Base-by-base conservation (phyloP, 2,888 invertebrate genomes). In the Sinodicranocentrus sp. region DNA sequence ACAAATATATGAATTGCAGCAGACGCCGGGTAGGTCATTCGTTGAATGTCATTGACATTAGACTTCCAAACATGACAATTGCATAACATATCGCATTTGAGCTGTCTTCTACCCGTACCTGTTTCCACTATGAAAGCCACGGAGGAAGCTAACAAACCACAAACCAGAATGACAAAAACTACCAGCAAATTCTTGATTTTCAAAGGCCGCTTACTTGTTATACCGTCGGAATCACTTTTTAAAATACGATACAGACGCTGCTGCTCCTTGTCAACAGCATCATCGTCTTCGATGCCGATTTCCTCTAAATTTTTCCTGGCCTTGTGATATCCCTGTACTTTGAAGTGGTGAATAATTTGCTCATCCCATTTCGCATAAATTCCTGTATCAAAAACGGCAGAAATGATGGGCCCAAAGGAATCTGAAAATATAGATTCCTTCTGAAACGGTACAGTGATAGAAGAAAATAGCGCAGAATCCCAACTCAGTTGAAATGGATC, bases 371-470 rank as follows among this genome's bases (percentile, higher is more conserved):
- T 77, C 3, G 8, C 23, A 25, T 33, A 39, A 23, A 77, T 43
- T 13, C 77, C 77, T 0, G 57, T 57, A 6, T 67, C 77, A 33
- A 28, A 33, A 5, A 77, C 2, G 0, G 43, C 43, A 0, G 23
- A 8, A 23, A 77, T 23, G n/a, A 77, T 43, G 6, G 77, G 77
- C 10, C 23, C n/a, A 26, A 77, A 67, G 0, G 67, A 43, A 2
- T 77, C 77, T 8, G 39, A 26, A 43, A 23, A 77, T 13, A 77
- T 77, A 1, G 77, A 77, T n/a, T 54, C 15, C 33, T 77, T 77
- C 17, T 77, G 63, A 19, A 77, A 77, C 5, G 77, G 57, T 8
- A 57, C 39, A 1, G 77, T 25, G n/a, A 54, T 17, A 2, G 77
- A 67, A 1, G 67, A n/a, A 33, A 68, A 67, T 15, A 77, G 10